Conservation (phyloP, 2,888 invertebrate species). For the Tachina lurida region DNA sequence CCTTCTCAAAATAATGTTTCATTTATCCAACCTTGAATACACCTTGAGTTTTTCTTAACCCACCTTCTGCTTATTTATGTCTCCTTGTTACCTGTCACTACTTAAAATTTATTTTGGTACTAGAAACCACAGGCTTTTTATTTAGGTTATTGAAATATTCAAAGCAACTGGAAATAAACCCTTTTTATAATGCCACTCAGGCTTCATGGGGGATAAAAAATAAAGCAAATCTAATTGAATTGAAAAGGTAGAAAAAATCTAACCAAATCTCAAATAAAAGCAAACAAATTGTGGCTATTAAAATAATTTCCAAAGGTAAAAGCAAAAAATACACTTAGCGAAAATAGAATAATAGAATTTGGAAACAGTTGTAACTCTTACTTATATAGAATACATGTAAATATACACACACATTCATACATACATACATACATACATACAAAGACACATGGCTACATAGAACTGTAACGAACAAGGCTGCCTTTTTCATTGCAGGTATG, state of each 20-base stretch:
- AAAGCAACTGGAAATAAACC: conserved; percentile 16
- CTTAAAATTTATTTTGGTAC: conserved; percentile 26
- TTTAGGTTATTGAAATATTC: conserved; percentile 49
- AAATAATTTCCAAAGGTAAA: background rate
- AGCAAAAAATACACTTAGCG: conserved; percentile 31
- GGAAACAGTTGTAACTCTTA: too few species aligned
- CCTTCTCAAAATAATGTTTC: conserved; percentile 30
- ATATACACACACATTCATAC: too few species aligned
- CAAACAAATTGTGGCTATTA: background rate
- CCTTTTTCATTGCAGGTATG: too few species aligned
- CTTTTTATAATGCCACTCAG: conserved; percentile 51
- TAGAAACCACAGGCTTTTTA: conserved; percentile 48
- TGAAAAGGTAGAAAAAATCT: conserved; percentile 9
- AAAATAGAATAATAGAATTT: background rate
- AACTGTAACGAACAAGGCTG: too few species aligned
- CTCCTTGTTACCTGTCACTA: background rate
- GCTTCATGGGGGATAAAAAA: conserved; percentile 27
- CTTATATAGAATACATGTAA: too few species aligned
- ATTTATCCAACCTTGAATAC: background rate
- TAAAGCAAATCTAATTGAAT: conserved; percentile 53
- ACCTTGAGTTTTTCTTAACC: background rate
- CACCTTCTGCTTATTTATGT: background rate
- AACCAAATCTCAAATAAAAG: background rate
- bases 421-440: too few species aligned
- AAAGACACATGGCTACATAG: too few species aligned